Conservation (phyloP, 2,888 invertebrate genomes). For the Steinernema hermaphroditum region DNA sequence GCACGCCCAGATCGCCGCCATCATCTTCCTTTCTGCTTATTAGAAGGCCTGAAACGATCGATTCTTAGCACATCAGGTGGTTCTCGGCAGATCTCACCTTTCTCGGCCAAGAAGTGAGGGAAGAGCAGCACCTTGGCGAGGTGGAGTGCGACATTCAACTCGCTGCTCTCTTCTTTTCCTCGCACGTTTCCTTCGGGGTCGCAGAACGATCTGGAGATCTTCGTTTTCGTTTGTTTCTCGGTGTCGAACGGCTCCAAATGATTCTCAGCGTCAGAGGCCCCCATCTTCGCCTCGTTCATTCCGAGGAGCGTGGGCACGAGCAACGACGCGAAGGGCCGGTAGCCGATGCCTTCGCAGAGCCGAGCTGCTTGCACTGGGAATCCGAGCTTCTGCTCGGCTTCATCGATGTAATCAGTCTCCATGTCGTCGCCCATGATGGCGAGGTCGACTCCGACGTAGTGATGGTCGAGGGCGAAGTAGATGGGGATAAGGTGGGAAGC, state of each 20-base stretch:
- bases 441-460: constrained; percentile 43
- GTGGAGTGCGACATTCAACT: constrained; percentile 56
- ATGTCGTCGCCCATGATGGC: constrained; percentile 41
- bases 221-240: constrained; percentile 57
- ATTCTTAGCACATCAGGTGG: background rate
- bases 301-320: constrained; percentile 47
- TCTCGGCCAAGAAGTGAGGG: constrained; percentile 38
- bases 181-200: constrained; percentile 61
- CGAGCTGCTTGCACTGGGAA: constrained; percentile 38
- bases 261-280: constrained; percentile 50
- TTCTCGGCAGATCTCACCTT: background rate
- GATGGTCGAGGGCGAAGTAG: constrained; percentile 46
- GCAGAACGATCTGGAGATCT: constrained; percentile 61
- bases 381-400: constrained; percentile 6
- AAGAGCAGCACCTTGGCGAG: constrained; percentile 55
- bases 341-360: constrained; percentile 45
- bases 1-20: constrained; percentile 79
- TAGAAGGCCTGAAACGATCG: background rate
- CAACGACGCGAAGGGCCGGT: constrained; percentile 42
- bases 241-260: constrained; percentile 60
- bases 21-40: constrained; percentile 76
- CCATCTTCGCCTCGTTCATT: constrained; percentile 53
- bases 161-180: constrained; percentile 2
- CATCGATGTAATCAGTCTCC: background rate
- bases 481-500: constrained; percentile 46